Evolutionary conservation across 2,888 invertebrate genomes (phyloP), one percentile per base, ranked within the genome.

Genomic region (Deilephila porcellus): DNA sequence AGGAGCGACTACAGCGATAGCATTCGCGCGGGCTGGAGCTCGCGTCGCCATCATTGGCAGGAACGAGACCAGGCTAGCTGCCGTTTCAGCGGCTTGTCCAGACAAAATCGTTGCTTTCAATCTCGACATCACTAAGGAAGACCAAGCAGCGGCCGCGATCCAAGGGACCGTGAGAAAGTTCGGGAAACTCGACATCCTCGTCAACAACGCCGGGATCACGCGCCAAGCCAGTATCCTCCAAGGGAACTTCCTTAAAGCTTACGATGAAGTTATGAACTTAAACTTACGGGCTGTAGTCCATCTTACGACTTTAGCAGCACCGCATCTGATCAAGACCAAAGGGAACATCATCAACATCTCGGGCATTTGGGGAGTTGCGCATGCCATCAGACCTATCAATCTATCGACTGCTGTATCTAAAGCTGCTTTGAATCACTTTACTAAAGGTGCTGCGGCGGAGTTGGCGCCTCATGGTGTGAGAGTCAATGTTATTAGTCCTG

Each of bases 301-400:
- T 2, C 62, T 90, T 0, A 88, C 87, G 0, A 82, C 77, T 11
- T 73, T 86, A 3, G 85, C 86, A 6, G 78, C 79, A 0, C 87
- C 88, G 0, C 71, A 88, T 74, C 77, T 90, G 0, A 79, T 83
- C 0, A 76, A 85, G 70, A 81, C 84, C 0, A 88, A 81, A 60
- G 83, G 89, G 0, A 90, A 87, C 71, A 84, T 91, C 0, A 75
- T 91, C 0, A 90, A 90, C 52, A 80, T 89, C 60, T 90, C 90
- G 0, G 89, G 89, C 73, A 64, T 82, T 0, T 81, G 74, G 4
- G 84, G 80, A 1, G 52, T 70, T 4, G 60, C 19, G 6, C 62
- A 70, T 20, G 45, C 73, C 19, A 19, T 19, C 6, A n/a, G 2
- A 5, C 29, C 64, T 29, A 19, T 11, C 3, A 20, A 25, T 1